Evolutionary conservation across 2,113 vertebrate species (phyloP).

Genomic region (Spea bombifrons): DNA sequence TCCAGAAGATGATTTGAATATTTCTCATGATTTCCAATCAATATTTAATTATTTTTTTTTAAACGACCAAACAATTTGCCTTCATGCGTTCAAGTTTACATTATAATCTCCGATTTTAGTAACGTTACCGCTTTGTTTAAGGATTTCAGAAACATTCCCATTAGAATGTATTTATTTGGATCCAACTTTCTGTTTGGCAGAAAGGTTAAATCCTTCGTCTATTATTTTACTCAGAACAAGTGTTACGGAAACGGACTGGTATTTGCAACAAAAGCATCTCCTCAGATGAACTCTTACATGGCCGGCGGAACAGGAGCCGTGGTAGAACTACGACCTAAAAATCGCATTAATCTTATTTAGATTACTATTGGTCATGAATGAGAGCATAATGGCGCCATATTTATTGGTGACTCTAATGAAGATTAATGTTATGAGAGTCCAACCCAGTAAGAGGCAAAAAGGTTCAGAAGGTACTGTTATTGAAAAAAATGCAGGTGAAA

Average conservation of each 20-base stretch:
- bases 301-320: no score
- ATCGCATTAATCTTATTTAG: no score
- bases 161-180: background rate
- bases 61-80: background rate
- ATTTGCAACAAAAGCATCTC: background rate
- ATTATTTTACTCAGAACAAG: conserved; percentile 13
- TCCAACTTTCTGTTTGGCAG: conserved; percentile 15
- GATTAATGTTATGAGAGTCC: no score
- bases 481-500: no score
- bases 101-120: background rate
- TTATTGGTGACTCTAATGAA: no score
- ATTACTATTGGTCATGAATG: no score
- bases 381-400: no score
- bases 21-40: background rate
- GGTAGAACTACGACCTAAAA: no score
- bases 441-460: no score
- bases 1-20: background rate
- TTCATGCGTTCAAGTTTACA: conserved; percentile 3
- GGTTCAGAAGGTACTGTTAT: no score
- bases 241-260: background rate
- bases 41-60: background rate
- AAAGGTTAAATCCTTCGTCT: conserved; percentile 1
- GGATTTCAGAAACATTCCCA: background rate
- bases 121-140: conserved; percentile 6
- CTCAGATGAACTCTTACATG: background rate